Evolutionary conservation across 2,888 invertebrate species (phyloP).

Genomic region (Chymomyza fuscimana): DNA sequence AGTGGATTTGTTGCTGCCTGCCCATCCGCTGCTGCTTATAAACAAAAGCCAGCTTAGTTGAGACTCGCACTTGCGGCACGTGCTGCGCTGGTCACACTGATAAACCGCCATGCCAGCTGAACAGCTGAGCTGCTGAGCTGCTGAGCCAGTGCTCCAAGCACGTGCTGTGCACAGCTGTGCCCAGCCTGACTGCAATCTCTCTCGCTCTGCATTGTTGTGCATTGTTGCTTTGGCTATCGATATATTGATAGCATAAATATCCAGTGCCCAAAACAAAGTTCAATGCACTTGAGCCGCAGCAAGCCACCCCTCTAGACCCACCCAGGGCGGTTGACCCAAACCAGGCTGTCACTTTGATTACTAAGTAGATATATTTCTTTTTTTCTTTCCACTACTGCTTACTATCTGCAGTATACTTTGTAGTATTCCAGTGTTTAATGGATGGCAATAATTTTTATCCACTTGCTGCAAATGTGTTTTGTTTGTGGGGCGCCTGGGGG

Average conservation of each 20-base stretch:
- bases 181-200: background rate
- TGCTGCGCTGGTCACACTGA: background rate
- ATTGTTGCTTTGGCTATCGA: background rate
- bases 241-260: background rate
- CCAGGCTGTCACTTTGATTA: constrained; percentile 44
- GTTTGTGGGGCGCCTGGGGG: background rate
- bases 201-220: background rate
- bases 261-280: background rate
- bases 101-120: background rate
- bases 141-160: constrained; percentile 20
- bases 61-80: background rate
- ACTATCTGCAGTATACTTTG: constrained; percentile 12
- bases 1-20: constrained; percentile 19
- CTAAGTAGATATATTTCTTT: constrained; percentile 25
- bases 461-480: constrained; percentile 2
- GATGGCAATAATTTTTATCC: background rate
- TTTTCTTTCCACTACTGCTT: too few species aligned
- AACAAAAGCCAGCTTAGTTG: constrained; percentile 15
- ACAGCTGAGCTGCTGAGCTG: background rate
- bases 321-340: background rate
- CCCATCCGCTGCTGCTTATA: constrained; percentile 50
- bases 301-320: background rate
- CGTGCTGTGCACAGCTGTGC: constrained; percentile 26
- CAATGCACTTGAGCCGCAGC: constrained; percentile 2
- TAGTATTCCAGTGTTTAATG: background rate